Conservation (phyloP, 2,797 vertebrate genomes). For the Sarcoramphus papa region DNA sequence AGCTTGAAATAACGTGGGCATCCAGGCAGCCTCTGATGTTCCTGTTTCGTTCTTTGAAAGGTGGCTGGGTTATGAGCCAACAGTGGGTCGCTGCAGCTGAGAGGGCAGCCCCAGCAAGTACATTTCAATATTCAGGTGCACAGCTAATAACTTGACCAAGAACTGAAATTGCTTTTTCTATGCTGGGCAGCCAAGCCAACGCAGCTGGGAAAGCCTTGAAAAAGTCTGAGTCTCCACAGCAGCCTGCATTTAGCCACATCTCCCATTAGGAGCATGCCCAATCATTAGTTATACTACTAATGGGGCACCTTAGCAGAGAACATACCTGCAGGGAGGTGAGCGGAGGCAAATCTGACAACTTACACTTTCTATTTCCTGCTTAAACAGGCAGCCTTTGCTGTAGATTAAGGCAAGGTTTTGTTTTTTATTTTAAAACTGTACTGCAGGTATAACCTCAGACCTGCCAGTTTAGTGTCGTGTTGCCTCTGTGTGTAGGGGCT, state of each 20-base stretch:
- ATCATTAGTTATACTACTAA: neutral
- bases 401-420: neutral
- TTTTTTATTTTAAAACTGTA: neutral
- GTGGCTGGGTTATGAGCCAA: neutral
- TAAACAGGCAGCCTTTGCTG: neutral
- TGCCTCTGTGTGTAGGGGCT: neutral
- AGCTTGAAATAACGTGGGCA: neutral
- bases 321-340: neutral
- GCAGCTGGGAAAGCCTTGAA: neutral
- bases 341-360: neutral
- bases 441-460: neutral
- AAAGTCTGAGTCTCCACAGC: neutral
- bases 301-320: neutral
- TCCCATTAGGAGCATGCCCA: neutral
- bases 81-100: rapidly evolving
- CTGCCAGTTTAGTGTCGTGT: neutral
- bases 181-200: neutral
- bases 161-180: neutral
- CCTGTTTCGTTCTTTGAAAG: neutral
- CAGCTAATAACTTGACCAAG: neutral
- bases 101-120: neutral
- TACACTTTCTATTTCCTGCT: neutral
- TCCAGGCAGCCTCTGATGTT: neutral
- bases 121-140: neutral
- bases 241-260: neutral